Base-by-base conservation (phyloP, 1,140 invertebrate genomes). In the Neodiprion fabricii region DNA sequence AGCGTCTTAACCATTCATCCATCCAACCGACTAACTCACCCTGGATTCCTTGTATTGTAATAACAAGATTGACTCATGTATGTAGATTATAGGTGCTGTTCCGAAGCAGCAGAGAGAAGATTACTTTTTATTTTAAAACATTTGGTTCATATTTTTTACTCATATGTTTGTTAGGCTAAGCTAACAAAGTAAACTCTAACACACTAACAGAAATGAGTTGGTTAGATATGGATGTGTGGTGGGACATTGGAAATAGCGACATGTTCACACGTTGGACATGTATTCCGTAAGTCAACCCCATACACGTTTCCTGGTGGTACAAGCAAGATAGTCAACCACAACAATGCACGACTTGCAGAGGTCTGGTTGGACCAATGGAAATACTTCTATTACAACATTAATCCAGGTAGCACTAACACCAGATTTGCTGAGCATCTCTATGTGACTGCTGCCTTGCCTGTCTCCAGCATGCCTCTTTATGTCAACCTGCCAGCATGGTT, bases 241-340 rank as follows among this genome's bases (percentile, higher is more conserved):
- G 96, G 96, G 79, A 91, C 91, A 75, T 90, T 98, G 89, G 96
- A 97, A 91, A 97, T 98, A 81, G 92, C 93, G 79, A 96, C 96
- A 80, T 97, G 96, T 88, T 96, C 95, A 79, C 95, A 96, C 89
- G 96, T 98, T 80, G 96, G 96, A 80, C 97, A 98, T 91, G 97
- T 99, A 79, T 99, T 99, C 92, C 93, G 98, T 85, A 99, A 99
- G 91, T 97, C 98, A 81, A 99, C 97, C 80, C 98, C 98, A 66
- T 99, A 99, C 89, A 97, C 97, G 80, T 99, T 99, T 91, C 98
- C 98, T 75, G 98, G 98, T 82, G 98, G 98, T 81, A 99, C 97
- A 80, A 96, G 96, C 85, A 95, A 96, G 86, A 97, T 99, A 88
- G 96, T 99, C 89, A 98, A 99, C 92, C 97, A 98, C 91, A 99